Conservation (phyloP, 2,888 invertebrate genomes). For the Salticus scenicus region DNA sequence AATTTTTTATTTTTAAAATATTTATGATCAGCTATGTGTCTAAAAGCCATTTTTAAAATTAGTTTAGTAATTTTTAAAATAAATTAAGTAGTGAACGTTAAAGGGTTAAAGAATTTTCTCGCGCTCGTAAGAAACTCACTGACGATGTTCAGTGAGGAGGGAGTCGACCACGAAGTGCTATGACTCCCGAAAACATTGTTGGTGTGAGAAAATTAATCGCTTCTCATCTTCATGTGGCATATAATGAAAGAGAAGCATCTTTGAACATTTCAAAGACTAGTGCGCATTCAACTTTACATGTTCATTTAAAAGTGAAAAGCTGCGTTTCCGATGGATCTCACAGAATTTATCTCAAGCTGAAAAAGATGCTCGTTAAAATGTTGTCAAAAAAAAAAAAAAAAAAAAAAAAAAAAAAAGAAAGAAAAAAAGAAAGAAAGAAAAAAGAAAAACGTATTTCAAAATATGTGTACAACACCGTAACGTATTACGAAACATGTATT, state of each 20-base stretch:
- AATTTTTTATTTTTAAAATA: no score
- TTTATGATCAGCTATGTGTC: no score
- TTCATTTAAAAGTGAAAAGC: no score
- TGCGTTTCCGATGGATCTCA: background rate
- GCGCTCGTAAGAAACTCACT: background rate
- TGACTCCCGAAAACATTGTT: background rate
- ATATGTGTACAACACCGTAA: background rate
- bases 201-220: background rate
- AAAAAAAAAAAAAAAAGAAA: no score
- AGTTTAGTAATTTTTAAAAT: no score
- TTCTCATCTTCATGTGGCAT: background rate
- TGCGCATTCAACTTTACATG: background rate
- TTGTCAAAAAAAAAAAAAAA: background rate
- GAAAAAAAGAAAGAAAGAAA: no score
- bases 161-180: background rate
- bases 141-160: background rate
- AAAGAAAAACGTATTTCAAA: constrained; percentile 6
- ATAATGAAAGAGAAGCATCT: background rate
- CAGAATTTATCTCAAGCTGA: background rate
- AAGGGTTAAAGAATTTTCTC: background rate
- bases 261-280: background rate
- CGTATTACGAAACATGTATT: background rate
- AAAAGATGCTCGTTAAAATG: background rate
- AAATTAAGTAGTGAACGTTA: no score
- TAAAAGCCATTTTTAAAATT: no score